Evolutionary conservation across 2,113 vertebrate genomes (phyloP).

Genomic region (Alligator sinensis): DNA sequence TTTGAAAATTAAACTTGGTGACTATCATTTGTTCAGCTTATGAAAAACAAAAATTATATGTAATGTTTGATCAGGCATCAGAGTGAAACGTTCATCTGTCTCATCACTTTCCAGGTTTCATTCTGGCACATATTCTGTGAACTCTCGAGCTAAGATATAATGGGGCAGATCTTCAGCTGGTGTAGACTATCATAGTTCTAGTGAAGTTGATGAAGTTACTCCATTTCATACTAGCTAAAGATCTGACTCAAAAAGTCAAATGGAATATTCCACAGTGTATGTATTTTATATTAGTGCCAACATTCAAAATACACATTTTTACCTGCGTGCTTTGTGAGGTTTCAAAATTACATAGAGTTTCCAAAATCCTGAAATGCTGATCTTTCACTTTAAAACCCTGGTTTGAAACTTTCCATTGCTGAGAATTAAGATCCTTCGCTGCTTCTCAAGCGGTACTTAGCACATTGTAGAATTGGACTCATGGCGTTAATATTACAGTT

Average conservation of each 20-base stretch:
- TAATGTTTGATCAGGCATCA: slow-evolving; percentile 28
- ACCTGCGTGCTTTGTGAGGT: neutral
- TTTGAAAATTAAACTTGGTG: neutral
- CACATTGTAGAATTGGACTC: slow-evolving; percentile 10
- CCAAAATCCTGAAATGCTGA: neutral
- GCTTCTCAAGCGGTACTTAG: slow-evolving; percentile 4
- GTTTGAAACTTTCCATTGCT: neutral
- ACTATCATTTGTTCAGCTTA: slow-evolving; percentile 7
- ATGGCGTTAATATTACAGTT: slow-evolving; percentile 4
- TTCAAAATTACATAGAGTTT: neutral
- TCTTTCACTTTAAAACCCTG: slow-evolving; percentile 27
- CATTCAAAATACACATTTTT: neutral
- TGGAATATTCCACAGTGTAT: neutral
- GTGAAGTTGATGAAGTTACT: neutral
- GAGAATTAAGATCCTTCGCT: slow-evolving; percentile 45
- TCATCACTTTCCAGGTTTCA: neutral
- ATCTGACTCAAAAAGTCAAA: slow-evolving; percentile 28
- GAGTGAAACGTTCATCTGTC: slow-evolving; percentile 28
- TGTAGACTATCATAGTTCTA: neutral
- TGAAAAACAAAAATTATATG: neutral
- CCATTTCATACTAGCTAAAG: neutral
- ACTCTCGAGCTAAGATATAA: slow-evolving; percentile 45
- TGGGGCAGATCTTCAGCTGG: slow-evolving; percentile 8
- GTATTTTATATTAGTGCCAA: neutral
- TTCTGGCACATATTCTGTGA: neutral